Conservation (phyloP, 2,113 vertebrate genomes). For the Mobula hypostoma region DNA sequence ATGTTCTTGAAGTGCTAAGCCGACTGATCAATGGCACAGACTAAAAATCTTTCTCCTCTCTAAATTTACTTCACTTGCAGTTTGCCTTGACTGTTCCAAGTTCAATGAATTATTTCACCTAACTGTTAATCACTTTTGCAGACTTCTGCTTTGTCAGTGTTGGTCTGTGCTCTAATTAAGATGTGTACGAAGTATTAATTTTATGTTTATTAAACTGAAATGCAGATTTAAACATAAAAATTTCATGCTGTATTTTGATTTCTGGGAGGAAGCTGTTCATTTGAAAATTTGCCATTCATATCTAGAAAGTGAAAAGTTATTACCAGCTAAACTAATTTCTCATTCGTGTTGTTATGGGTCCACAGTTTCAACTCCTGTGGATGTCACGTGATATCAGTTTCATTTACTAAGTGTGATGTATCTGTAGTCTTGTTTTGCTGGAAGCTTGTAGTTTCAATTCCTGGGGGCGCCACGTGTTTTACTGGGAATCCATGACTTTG, state of each 20-base stretch:
- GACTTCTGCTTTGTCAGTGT: background rate
- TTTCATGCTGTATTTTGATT: background rate
- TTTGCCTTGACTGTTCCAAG: background rate
- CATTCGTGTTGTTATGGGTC: too few species aligned
- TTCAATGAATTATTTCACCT: background rate
- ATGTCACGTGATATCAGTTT: too few species aligned
- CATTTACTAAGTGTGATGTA: too few species aligned
- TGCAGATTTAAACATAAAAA: background rate
- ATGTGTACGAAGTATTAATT: background rate
- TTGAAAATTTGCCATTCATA: background rate
- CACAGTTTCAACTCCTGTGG: too few species aligned
- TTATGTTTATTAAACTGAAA: too few species aligned
- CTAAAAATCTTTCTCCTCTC: background rate
- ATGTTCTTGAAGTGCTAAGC: background rate
- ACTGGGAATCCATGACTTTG: too few species aligned
- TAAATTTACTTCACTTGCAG: background rate
- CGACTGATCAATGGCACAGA: background rate
- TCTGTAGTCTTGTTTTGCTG: too few species aligned
- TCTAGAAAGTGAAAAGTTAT: background rate
- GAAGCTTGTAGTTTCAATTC: too few species aligned
- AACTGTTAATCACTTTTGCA: background rate
- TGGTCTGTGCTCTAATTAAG: background rate
- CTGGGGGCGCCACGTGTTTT: too few species aligned
- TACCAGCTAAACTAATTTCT: background rate
- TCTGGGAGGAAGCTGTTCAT: background rate